Percentiles rank a stretch among this genome's conserved stretches.
Conservation (phyloP, 2,113 vertebrate genomes). For the Pantherophis guttatus region DNA sequence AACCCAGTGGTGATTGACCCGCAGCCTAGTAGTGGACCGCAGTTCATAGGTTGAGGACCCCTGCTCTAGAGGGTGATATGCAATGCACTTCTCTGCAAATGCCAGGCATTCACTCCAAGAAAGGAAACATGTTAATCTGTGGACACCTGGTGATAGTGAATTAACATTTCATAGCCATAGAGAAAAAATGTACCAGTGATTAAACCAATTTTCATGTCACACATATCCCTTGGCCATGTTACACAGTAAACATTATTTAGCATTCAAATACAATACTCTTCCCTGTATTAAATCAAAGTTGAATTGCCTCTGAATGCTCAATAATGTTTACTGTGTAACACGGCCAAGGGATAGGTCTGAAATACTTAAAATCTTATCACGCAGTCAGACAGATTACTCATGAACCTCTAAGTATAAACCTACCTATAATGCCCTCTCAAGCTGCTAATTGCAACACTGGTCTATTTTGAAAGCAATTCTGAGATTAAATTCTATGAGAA, state of each 20-base stretch:
- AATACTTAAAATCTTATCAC: background rate
- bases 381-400: background rate
- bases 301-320: background rate
- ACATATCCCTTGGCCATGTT: background rate
- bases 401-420: background rate
- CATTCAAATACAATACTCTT: background rate
- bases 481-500: background rate
- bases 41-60: background rate
- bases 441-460: background rate
- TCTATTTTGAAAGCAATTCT: background rate
- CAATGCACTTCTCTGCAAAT: background rate
- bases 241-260: background rate
- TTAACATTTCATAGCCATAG: background rate
- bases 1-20: too few species aligned
- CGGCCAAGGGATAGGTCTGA: background rate
- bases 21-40: rapidly evolving
- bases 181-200: background rate
- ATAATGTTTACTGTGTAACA: background rate
- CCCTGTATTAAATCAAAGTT: background rate
- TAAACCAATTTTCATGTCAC: background rate
- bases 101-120: background rate
- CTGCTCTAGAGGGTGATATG: background rate
- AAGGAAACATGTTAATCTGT: background rate
- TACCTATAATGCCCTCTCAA: background rate
- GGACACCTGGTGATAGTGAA: background rate